Evolutionary conservation across 2,113 vertebrate genomes (phyloP).

Genomic region (Amphilophus citrinellus): DNA sequence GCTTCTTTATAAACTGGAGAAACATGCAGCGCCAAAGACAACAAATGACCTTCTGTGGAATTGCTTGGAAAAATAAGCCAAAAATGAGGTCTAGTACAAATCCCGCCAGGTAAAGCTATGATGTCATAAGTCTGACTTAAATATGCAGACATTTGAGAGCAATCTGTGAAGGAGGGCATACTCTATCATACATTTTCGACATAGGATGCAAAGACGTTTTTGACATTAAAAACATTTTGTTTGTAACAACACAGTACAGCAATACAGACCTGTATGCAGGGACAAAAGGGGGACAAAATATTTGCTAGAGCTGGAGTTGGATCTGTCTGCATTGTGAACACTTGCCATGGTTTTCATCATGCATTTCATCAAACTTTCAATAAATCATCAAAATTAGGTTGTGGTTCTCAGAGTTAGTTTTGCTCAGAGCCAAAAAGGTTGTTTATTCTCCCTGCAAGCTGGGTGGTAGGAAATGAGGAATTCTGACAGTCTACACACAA

Average conservation of each 20-base stretch:
- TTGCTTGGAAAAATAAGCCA: background rate
- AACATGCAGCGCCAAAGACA: background rate
- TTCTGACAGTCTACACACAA: constrained; percentile 21
- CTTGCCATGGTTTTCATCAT: constrained; percentile 15
- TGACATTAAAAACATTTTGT: background rate
- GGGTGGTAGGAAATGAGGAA: constrained; percentile 13
- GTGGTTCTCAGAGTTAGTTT: constrained; percentile 23
- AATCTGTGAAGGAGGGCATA: background rate
- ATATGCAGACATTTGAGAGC: background rate
- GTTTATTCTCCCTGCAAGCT: constrained; percentile 24
- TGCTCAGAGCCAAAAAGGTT: constrained; percentile 21
- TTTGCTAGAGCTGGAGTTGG: background rate
- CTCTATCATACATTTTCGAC: background rate
- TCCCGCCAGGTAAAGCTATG: fast-evolving
- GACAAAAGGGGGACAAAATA: background rate
- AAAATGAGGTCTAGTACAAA: background rate
- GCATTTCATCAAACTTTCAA: constrained; percentile 14
- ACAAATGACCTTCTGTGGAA: background rate
- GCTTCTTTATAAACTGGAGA: background rate
- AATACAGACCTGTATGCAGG: constrained; percentile 26
- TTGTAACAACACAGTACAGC: constrained; percentile 13
- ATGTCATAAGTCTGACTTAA: background rate
- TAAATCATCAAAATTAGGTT: constrained; percentile 18
- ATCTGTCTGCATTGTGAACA: constrained; percentile 19
- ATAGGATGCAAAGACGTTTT: background rate